A percentile compares a stretch with the other conserved stretches of the same genome.
Evolutionary conservation across 1,140 invertebrate genomes (phyloP).

Genomic region (Probaryconus sp.): DNA sequence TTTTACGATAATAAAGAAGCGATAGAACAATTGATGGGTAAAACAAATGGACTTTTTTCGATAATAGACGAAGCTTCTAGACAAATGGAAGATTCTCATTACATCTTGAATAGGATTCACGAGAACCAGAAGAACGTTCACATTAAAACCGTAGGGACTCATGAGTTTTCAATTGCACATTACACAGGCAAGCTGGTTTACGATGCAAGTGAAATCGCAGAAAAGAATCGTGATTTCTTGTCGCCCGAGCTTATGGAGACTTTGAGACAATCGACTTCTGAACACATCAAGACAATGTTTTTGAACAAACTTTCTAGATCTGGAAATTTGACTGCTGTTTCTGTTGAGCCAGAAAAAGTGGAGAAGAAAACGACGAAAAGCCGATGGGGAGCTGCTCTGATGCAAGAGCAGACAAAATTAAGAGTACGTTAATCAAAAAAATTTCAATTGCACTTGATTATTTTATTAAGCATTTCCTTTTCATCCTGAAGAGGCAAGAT

Average conservation of each 20-base stretch:
- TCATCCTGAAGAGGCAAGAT: no score
- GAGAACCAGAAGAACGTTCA: slow-evolving; percentile 68
- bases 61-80: slow-evolving; percentile 94
- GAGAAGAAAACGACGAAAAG: slow-evolving; percentile 72
- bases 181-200: slow-evolving; percentile 91
- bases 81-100: slow-evolving; percentile 80
- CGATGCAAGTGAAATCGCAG: slow-evolving; percentile 87
- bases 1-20: slow-evolving; percentile 93
- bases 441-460: slow-evolving; percentile 4
- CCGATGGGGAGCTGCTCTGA: slow-evolving; percentile 78
- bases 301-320: slow-evolving; percentile 91
- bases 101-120: slow-evolving; percentile 79
- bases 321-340: slow-evolving; percentile 83
- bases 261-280: slow-evolving; percentile 86
- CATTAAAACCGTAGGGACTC: slow-evolving; percentile 81
- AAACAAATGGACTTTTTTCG: slow-evolving; percentile 89
- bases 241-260: slow-evolving; percentile 91
- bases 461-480: no score
- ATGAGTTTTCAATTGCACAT: slow-evolving; percentile 89
- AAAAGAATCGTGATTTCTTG: slow-evolving; percentile 93
- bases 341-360: slow-evolving; percentile 60
- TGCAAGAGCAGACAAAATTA: slow-evolving; percentile 78
- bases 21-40: slow-evolving; percentile 90
- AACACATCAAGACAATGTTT: slow-evolving; percentile 88
- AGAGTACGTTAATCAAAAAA: slow-evolving; percentile 65